Base-by-base conservation (phyloP, 92 coral and sea anemone genomes). In the Zoanthus gigantus region DNA sequence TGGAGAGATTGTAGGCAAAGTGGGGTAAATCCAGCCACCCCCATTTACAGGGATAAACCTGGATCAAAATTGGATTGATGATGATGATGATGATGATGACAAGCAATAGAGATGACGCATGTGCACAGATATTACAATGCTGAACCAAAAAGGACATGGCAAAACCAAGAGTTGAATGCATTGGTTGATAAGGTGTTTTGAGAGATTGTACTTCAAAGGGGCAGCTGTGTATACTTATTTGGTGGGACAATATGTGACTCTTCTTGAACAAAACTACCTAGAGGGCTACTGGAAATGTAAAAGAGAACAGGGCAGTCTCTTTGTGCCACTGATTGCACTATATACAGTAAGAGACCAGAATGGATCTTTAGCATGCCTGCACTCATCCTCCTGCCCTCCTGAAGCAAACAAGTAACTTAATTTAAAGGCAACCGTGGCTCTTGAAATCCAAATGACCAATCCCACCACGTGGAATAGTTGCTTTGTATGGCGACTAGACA, bases 211-310 rank as follows among this genome's bases (percentile, higher is more conserved):
- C 9, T 28, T 18, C 28, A 71, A 37, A 30, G 17, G 74, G 15
- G 34, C 14, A 14, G 18, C 65, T 71, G 74, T 15, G 44, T 23
- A 23, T 23, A 23, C 23, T 23, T 71, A 71, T 71, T 15, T 1
- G 74, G 47, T 71, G 46, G 42, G 1, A 71, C 74, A 7, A 23
- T 4, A 18, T 71, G 74, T 15, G 28, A 29, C 28, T 71, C 74
- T 15, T 28, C 74, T 71, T 37, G 45, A 71, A 71, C 53, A 4
- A 72, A 72, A 72, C 77, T 72, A 12, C 83, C 15, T 37, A 50
- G 67, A 18, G 63, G 83, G 1, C 67, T 11, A 4, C 48, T 50
- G 2, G 37, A 14, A 50, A 77, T 50, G 83, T 77, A 58, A 58
- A 18, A 77, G 2, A 52, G 58, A 6, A 77, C 68, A 16, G 83